These are phyloP conservation scores for Melanotaenia parkinsoni DNA, from an alignment of 2,797 vertebrate species.

Conservation along the genomic window DNA sequence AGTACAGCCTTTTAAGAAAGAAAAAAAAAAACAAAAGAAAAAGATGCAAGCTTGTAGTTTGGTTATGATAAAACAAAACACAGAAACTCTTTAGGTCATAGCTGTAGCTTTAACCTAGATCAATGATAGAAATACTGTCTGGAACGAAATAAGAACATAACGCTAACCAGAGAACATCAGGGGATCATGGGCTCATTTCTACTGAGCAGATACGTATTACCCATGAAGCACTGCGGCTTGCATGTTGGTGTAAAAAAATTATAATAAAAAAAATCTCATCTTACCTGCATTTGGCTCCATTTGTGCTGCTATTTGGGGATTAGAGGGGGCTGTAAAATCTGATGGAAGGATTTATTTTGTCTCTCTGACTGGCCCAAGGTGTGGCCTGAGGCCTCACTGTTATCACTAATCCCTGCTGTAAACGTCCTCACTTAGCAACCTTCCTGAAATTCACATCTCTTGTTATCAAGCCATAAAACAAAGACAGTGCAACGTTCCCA, in stretches of 20 bases:
- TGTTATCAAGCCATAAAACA: conserved; percentile 70
- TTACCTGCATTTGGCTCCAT: conserved; percentile 62
- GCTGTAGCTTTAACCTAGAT: conserved; percentile 40
- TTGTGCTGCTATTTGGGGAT: conserved; percentile 57
- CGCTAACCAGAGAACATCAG: conserved; percentile 30
- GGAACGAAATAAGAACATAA: conserved; percentile 48
- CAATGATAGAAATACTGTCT: conserved; percentile 24
- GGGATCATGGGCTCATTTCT: conserved; percentile 22
- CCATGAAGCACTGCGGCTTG: conserved; percentile 36
- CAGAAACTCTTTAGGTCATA: conserved; percentile 57
- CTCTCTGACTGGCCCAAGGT: conserved; percentile 53
- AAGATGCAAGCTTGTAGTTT: conserved; percentile 21
- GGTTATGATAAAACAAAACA: conserved; percentile 12
- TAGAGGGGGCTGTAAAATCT: conserved; percentile 62
- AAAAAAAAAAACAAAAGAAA: conserved; percentile 12
- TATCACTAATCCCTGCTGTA: conserved; percentile 64
- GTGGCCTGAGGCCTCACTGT: conserved; percentile 28
- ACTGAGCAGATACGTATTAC: conserved; percentile 47
- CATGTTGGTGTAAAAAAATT: conserved; percentile 31
- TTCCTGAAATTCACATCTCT: conserved; percentile 62
- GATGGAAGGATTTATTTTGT: conserved; percentile 67
- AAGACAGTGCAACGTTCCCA: conserved; percentile 20
- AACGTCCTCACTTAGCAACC: conserved; percentile 63
- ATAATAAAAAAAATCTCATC: conserved; percentile 47
- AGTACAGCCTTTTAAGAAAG: conserved; percentile 26